Evolutionary conservation across 2,888 invertebrate genomes (phyloP).

Genomic region (Hyppa rectilinea): DNA sequence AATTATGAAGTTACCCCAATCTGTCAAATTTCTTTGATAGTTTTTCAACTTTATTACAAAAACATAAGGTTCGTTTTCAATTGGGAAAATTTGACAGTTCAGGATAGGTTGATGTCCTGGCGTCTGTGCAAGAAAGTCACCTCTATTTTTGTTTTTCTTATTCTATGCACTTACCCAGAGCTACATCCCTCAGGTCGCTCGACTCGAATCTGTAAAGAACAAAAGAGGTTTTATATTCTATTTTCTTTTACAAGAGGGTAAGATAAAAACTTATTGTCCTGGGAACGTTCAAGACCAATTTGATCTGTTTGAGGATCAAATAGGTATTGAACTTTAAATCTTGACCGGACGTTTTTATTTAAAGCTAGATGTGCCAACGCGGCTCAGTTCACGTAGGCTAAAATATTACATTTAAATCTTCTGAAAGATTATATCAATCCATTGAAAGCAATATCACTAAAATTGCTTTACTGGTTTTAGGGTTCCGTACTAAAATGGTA

Average conservation of each 20-base stretch:
- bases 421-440: too few species aligned
- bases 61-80: too few species aligned
- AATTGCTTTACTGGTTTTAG: too few species aligned
- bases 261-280: constrained; percentile 22
- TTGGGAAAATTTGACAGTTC: too few species aligned
- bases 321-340: background rate
- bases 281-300: background rate
- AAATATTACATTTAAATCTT: too few species aligned
- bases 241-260: constrained; percentile 6
- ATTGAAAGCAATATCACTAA: too few species aligned
- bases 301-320: background rate
- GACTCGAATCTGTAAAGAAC: constrained; percentile 42
- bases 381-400: too few species aligned
- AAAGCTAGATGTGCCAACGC: background rate
- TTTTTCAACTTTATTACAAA: too few species aligned
- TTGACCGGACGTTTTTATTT: background rate
- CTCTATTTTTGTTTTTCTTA: background rate
- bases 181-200: constrained; percentile 1
- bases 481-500: too few species aligned
- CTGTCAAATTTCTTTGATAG: too few species aligned
- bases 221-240: constrained; percentile 29
- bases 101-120: too few species aligned
- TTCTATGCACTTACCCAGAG: constrained; percentile 21
- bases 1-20: too few species aligned
- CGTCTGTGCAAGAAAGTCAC: background rate